phyloP scores from a whole-genome alignment of 2,113 vertebrate genomes.

The Rhegmatorhina hoffmannsi region DNA sequence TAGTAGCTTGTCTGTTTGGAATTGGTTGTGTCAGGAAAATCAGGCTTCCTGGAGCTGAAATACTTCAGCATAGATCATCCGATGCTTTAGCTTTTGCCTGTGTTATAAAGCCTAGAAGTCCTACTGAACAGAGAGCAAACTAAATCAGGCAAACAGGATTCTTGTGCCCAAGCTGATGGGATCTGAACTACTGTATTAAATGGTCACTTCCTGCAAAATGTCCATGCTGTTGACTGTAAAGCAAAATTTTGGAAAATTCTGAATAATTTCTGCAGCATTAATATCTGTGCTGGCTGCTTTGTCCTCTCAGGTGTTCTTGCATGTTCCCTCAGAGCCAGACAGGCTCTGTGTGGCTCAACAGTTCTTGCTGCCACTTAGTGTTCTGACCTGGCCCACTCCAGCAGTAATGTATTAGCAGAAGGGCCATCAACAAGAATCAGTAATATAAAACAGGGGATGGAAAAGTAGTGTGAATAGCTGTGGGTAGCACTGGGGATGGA shows the following conservation, averaged over 20 bases:
- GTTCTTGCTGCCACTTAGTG: neutral
- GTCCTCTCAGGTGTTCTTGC: neutral
- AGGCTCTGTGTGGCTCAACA: neutral
- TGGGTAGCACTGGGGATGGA: neutral
- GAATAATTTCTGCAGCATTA: neutral
- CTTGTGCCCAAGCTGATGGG: neutral
- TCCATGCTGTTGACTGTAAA: neutral
- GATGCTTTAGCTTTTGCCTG: neutral
- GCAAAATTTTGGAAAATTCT: neutral
- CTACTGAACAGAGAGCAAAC: neutral
- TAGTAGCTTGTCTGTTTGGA: neutral
- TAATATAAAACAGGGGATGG: neutral
- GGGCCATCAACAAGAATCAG: neutral
- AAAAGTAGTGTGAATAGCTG: neutral
- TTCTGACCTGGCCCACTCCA: accelerated
- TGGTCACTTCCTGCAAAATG: neutral
- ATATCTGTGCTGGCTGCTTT: neutral
- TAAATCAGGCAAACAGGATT: neutral
- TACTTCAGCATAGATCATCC: neutral
- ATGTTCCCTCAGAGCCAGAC: accelerated
- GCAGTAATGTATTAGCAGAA: neutral
- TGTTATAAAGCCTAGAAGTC: neutral
- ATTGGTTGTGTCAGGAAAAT: neutral
- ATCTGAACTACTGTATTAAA: neutral
- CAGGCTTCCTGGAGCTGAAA: neutral